Base-by-base conservation (phyloP, 2,113 vertebrate species). In the Amphiprion percula region DNA sequence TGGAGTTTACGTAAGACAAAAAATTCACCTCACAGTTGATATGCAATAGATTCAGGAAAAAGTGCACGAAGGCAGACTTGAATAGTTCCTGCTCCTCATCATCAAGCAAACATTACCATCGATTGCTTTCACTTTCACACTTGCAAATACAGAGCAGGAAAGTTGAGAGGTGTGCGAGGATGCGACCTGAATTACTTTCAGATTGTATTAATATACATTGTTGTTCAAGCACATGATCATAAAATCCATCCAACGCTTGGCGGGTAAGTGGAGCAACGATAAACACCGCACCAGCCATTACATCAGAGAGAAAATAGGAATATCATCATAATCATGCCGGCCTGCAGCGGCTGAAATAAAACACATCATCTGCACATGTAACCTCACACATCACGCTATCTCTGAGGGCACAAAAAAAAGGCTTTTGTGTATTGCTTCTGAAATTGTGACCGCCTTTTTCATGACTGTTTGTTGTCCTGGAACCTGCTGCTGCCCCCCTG, bases 271-370 rank as follows among this genome's bases (percentile, higher is more conserved):
- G 56, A 5, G 72, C 15, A 49, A 16, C 3, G 26, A 26, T 23
- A 52, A 49, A 44, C 50, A 24, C 11, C 12, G 1, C 70, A 37
- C 33, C 33, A 8, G 50, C 49, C 24, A 49, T 79, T 49, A 69
- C 21, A 55, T 47, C 24, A 16, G 5, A 30, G 28, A 2, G 12
- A 26, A 49, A 30, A 59, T 4, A 2, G 1, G 44, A 67, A 67
- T 47, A 55, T 71, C 33, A 55, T 0, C 17, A 28, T 44, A 14
- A 67, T 54, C 59, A 49, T 19, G 56, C 46, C 0, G 26, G 12
- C 9, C 37, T 19, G 72, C 58, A 65, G 86, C 49, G 1, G 28
- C 67, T 23, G 15, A 64, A 58, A 62, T n/a, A n/a, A 62, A 46
- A 49, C 30, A 21, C 26, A 41, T 65, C 17, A 10, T 52, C 60